Conservation (phyloP, 2,797 vertebrate genomes). For the Huso huso region DNA sequence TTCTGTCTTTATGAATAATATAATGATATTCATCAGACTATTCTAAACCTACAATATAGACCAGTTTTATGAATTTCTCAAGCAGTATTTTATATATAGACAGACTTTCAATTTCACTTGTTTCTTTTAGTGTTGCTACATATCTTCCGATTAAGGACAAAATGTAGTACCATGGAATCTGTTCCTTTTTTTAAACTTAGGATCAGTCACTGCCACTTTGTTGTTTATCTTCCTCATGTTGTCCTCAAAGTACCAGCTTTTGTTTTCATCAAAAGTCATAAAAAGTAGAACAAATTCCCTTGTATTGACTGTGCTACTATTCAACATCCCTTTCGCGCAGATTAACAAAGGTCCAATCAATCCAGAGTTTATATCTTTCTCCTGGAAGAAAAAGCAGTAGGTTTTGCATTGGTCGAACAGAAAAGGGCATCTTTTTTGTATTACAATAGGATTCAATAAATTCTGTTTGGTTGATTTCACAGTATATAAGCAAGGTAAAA, state of each 20-base stretch:
- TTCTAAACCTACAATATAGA: not conserved
- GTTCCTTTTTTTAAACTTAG: conserved; percentile 49
- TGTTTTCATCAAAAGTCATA: conserved; percentile 89
- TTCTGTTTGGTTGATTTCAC: no score
- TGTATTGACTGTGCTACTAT: conserved; percentile 24
- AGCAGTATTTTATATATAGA: no score
- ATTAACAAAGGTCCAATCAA: conserved; percentile 87
- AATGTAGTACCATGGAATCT: conserved; percentile 73
- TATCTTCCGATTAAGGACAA: not conserved
- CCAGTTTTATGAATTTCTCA: no score
- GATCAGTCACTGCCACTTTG: conserved; percentile 27
- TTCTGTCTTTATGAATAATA: not conserved
- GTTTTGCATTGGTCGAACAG: no score
- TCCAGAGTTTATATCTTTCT: conserved; percentile 84
- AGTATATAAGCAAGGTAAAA: no score
- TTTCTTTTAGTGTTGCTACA: not conserved
- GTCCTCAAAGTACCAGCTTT: conserved; percentile 85
- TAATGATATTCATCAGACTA: not conserved
- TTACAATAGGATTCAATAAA: no score
- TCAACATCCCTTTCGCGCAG: conserved; percentile 70
- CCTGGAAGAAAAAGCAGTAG: conserved; percentile 53
- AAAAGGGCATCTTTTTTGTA: no score
- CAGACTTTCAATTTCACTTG: no score
- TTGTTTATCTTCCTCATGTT: conserved; percentile 45
- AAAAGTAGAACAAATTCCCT: conserved; percentile 83